These are phyloP conservation scores for Ciconia nigra DNA, from an alignment of 2,797 vertebrate genomes.

Conservation along the genomic window DNA sequence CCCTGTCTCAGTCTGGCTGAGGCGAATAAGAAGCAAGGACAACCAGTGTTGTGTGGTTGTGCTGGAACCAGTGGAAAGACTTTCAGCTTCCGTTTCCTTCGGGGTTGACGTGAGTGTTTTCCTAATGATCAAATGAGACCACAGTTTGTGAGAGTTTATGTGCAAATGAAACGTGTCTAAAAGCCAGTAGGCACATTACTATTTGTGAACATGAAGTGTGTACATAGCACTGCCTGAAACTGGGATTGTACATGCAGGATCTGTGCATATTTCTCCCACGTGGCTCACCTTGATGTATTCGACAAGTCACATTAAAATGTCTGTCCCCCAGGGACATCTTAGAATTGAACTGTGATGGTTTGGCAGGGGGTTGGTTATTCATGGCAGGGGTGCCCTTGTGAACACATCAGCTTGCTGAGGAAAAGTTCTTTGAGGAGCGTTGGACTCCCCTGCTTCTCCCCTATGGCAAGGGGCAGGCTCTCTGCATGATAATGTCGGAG, in stretches of 20 bases:
- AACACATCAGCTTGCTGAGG: neutral
- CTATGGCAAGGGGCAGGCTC: neutral
- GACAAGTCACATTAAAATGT: neutral
- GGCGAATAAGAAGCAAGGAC: conserved; percentile 62
- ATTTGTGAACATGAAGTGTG: neutral
- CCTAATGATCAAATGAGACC: neutral
- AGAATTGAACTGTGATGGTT: neutral
- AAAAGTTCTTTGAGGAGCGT: neutral
- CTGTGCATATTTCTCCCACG: neutral
- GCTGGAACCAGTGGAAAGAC: conserved; percentile 85
- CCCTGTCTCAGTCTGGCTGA: conserved; percentile 83
- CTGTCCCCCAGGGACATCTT: neutral
- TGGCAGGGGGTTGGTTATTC: neutral
- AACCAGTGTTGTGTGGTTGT: conserved; percentile 74
- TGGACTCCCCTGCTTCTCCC: neutral
- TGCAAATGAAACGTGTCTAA: neutral
- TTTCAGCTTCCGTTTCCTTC: conserved; percentile 84
- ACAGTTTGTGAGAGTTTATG: neutral
- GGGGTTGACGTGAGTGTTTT: conserved; percentile 76
- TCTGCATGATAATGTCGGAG: neutral
- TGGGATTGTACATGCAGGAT: neutral
- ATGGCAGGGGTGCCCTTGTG: neutral
- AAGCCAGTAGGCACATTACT: neutral
- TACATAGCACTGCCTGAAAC: neutral
- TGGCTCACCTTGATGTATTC: fast-evolving